These are phyloP conservation scores for Solea solea DNA, from an alignment of 2,113 vertebrate genomes.

Conservation along the genomic window DNA sequence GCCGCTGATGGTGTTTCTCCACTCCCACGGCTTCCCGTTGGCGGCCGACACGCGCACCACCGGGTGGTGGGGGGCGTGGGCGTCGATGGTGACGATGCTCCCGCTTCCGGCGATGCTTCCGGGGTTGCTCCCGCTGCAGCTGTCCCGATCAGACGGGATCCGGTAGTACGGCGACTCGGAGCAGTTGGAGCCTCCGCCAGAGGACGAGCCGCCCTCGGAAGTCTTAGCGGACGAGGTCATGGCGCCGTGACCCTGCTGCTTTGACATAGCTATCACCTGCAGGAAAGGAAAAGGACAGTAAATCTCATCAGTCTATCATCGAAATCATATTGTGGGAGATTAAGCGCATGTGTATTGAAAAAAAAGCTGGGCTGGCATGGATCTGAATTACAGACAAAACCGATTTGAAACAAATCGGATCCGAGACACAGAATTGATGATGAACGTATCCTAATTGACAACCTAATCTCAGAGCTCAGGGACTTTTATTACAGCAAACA, in stretches of 20 bases:
- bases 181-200: slow-evolving; percentile 87
- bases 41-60: slow-evolving; percentile 89
- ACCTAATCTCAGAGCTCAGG: background rate
- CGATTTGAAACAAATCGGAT: too few relatives aligned
- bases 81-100: slow-evolving; percentile 94
- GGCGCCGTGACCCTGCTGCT: slow-evolving; percentile 82
- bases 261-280: slow-evolving; percentile 94
- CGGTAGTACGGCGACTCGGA: slow-evolving; percentile 93
- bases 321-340: too few relatives aligned
- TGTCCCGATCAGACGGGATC: slow-evolving; percentile 90
- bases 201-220: slow-evolving; percentile 85
- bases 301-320: background rate
- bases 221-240: slow-evolving; percentile 76
- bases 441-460: background rate
- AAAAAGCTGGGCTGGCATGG: too few relatives aligned
- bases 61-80: slow-evolving; percentile 93
- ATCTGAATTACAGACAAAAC: too few relatives aligned
- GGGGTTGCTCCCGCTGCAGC: slow-evolving; percentile 79
- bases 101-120: slow-evolving; percentile 86
- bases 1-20: slow-evolving; percentile 85
- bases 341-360: too few relatives aligned
- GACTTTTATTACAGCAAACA: slow-evolving; percentile 3
- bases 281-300: slow-evolving; percentile 1
- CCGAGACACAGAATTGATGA: too few relatives aligned
- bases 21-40: slow-evolving; percentile 87